Evolutionary conservation across 1,140 invertebrate genomes (phyloP).

Genomic region (Palaemon carinicauda): DNA sequence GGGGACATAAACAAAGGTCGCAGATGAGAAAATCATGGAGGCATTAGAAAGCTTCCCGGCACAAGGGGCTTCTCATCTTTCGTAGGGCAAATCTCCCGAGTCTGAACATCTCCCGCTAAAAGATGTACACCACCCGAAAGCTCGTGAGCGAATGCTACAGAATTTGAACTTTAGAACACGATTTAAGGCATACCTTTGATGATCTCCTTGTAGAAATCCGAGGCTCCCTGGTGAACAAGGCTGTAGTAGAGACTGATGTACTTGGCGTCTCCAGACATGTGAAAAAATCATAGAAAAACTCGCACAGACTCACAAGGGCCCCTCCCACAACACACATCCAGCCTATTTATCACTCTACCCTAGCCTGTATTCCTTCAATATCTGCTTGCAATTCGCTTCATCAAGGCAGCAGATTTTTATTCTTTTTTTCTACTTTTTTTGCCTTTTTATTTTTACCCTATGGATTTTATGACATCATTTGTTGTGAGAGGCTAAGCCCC

Average conservation of each 20-base stretch:
- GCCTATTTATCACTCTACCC: slow-evolving; percentile 30
- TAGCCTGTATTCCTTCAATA: slow-evolving; percentile 46
- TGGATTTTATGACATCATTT: slow-evolving; percentile 61
- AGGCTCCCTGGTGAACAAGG: slow-evolving; percentile 59
- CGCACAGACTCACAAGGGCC: slow-evolving; percentile 60
- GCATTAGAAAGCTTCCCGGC: slow-evolving; percentile 41
- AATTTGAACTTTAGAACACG: not conserved
- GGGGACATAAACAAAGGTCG: slow-evolving; percentile 43
- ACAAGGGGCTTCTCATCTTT: slow-evolving; percentile 40
- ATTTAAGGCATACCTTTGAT: slow-evolving; percentile 53
- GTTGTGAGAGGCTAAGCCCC: slow-evolving; percentile 55
- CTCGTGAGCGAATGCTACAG: slow-evolving; percentile 13
- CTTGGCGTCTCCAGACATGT: slow-evolving; percentile 61
- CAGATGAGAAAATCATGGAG: slow-evolving; percentile 53
- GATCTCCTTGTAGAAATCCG: slow-evolving; percentile 60
- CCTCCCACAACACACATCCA: slow-evolving; percentile 58
- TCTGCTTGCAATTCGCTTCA: slow-evolving; percentile 56
- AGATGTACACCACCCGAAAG: not conserved
- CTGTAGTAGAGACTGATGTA: slow-evolving; percentile 61
- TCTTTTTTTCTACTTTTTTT: slow-evolving; percentile 56
- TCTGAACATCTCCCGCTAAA: not conserved
- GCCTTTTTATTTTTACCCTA: slow-evolving; percentile 55
- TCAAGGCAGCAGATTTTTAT: slow-evolving; percentile 59
- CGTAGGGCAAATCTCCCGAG: slow-evolving; percentile 16
- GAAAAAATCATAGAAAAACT: slow-evolving; percentile 61